A percentile compares a stretch with the other conserved stretches of the same genome.
Conservation (phyloP, 2,113 vertebrate genomes). For the Paramormyrops kingsleyae region DNA sequence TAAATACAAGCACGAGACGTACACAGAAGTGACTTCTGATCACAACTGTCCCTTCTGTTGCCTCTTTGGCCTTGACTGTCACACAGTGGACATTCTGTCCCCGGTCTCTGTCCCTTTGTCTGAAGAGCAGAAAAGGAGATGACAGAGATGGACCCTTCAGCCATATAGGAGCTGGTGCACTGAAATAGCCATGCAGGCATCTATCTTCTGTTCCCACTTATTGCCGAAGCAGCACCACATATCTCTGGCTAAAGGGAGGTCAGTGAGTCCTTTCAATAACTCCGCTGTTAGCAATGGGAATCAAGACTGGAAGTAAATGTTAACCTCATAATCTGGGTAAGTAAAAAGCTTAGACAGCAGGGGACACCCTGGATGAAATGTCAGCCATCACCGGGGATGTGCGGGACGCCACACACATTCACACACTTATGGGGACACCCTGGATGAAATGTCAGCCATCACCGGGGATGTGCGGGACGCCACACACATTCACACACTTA, state of each 20-base stretch:
- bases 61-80: neutral
- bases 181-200: neutral
- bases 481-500: no score
- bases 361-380: neutral
- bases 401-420: no score
- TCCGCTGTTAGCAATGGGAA: neutral
- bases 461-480: no score
- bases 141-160: neutral
- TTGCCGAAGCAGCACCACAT: neutral
- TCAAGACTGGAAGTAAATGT: neutral
- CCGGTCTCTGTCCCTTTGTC: neutral
- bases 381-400: no score
- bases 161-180: neutral
- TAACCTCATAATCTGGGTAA: neutral
- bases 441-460: no score
- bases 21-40: neutral
- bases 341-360: neutral
- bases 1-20: neutral
- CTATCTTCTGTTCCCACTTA: neutral
- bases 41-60: neutral
- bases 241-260: neutral
- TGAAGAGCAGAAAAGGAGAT: neutral
- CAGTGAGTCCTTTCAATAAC: neutral
- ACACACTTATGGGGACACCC: no score
- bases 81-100: neutral